Conservation (phyloP, 2,888 invertebrate genomes). For the Omphaloscelis lunosa region DNA sequence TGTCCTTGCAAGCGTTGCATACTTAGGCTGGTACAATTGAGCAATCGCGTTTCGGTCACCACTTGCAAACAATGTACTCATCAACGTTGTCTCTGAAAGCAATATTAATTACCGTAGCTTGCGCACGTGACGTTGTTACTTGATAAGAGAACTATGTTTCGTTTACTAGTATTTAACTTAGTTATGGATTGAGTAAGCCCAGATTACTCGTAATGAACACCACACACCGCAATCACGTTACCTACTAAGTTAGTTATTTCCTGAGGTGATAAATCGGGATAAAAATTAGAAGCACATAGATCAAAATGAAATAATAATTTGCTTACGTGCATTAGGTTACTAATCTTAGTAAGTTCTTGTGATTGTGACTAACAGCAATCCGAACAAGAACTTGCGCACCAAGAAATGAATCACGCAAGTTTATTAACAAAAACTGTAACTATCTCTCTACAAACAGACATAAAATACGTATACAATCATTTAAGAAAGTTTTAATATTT, state of each 20-base stretch:
- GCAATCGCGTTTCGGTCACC: constrained; percentile 83
- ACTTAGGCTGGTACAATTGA: constrained; percentile 78
- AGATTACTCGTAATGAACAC: constrained; percentile 13
- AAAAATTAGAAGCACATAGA: constrained; percentile 1
- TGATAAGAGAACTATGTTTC: constrained; percentile 70
- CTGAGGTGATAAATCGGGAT: neutral
- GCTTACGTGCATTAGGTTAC: neutral
- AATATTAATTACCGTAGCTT: constrained; percentile 83
- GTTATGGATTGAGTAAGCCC: constrained; percentile 57
- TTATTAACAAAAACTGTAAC: neutral
- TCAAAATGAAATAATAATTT: constrained; percentile 8
- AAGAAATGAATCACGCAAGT: constrained; percentile 17
- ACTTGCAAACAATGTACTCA: constrained; percentile 88
- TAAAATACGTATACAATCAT: neutral
- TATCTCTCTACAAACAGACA: neutral
- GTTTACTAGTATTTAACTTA: constrained; percentile 59
- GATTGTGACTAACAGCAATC: constrained; percentile 38
- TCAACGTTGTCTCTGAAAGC: constrained; percentile 78
- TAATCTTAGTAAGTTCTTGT: constrained; percentile 24
- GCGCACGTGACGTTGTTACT: constrained; percentile 70
- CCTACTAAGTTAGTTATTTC: neutral
- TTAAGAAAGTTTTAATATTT: neutral
- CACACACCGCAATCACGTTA: neutral
- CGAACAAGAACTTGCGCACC: constrained; percentile 5
- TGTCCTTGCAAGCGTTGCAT: constrained; percentile 80